Base-by-base conservation (phyloP, 37 sponge, comb jelly and placozoan genomes). In the Eunapius fragilis region DNA sequence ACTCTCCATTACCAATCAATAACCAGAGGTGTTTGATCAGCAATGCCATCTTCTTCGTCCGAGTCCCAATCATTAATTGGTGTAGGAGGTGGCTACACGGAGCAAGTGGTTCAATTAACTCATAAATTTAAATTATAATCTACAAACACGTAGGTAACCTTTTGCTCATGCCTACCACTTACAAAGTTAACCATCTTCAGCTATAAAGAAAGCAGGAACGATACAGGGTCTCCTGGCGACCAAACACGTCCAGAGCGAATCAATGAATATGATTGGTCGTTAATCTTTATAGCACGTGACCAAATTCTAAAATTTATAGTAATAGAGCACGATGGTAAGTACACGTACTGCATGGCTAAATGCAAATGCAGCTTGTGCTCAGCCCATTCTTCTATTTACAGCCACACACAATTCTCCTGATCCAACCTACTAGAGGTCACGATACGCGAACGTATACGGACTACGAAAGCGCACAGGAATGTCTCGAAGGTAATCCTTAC, bases 341-440 rank as follows among this genome's bases (percentile, higher is more conserved):
- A 58, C 22, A 19, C 19, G 17, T n/a, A n/a, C n/a, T n/a, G n/a
- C n/a, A n/a, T n/a, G 2, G 58, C 1, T 58, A 58, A 19, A 12
- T 17, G 41, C 41, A 58, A 17, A 11, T 19, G 58, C 14, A 17
- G 2, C 2, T 58, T 58, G 7, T 58, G 58, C 58, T 58, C 0
- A 33, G 73, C 33, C 0, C 73, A 7, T 72, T 22, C 22, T 50
- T 25, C 48, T 70, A 5, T 28, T 26, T 70, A 25, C 68, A 94
- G 95, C 79, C 98, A 17, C 99, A 99, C 87, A 99, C 99, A 27
- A 97, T 99, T 77, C 91, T 99, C 3, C 89, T 99, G 26, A 84
- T 99, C 31, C 97, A 97, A 70, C 96, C 99, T 3, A 85, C 91
- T 0, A 87, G 92, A 71, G 88, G 86, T 31, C 85, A 91, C 24